Base-by-base conservation (phyloP, 2,888 invertebrate genomes). In the Lasioglossum oenotherae region DNA sequence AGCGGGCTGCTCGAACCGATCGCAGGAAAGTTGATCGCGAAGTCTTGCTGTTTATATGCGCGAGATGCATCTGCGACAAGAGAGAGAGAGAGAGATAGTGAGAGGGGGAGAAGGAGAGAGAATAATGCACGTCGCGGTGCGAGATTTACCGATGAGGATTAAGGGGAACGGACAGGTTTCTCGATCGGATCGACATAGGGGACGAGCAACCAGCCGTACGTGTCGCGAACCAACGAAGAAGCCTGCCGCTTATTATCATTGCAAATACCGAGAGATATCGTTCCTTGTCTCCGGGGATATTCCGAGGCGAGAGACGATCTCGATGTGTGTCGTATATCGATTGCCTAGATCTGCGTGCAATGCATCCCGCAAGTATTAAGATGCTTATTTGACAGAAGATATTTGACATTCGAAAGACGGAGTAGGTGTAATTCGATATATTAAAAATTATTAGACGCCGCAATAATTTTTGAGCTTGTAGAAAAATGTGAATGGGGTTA, bases 1-100 rank as follows among this genome's bases (percentile, higher is more conserved):
- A 87, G 87, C 86, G 73, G 19, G n/a, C 64, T 69, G 31, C 74
- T 81, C 78, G 80, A 81, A 80, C 76, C 46, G 85, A 75, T 77
- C 35, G 78, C 79, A 81, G 74, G 74, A 78, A 84, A 82, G 87
- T 81, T 74, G 35, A 57, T 46, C 78, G 38, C 31, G 35, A 77
- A 73, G 73, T 74, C 67, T 35, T 64, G 67, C 67, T 53, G 44
- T 53, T 69, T 57, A 53, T 35, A 73, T 67, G 46, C 27, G 23
- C 69, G 38, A 19, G n/a, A 67, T 73, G 69, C 67, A 31, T n/a
- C 46, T 64, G 16, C 38, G 19, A 41, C 57, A 35, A 41, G 38
- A 60, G 64, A 78, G 74, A n/a, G n/a, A 57, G 23, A 12, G n/a
- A 10, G 57, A 60, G n/a, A n/a, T n/a, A n/a, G 31, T 31, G 31